These are phyloP conservation scores for Odontamblyopus lacepedii DNA, from an alignment of 2,797 vertebrate species.

Conservation along the genomic window DNA sequence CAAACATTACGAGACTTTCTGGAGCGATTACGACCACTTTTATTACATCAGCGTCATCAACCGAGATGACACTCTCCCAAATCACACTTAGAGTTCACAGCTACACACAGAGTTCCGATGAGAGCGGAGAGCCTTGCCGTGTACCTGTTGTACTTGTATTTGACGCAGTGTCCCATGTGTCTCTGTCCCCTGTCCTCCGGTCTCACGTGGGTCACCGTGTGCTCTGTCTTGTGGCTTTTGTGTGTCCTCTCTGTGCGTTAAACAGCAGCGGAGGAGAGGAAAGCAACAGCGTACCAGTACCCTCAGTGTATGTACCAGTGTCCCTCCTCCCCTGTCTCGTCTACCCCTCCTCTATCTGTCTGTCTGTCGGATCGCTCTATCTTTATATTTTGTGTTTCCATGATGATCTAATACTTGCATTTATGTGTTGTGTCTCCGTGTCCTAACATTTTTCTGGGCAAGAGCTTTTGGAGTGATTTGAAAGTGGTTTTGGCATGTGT, in stretches of 20 bases:
- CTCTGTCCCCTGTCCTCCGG: constrained; percentile 31
- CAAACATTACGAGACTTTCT: too few species aligned
- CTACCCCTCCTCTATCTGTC: constrained; percentile 2
- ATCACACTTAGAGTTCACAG: too few species aligned
- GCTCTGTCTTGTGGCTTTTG: constrained; percentile 56
- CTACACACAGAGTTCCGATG: neutral
- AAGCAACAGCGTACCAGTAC: constrained; percentile 89
- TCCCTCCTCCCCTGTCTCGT: constrained; percentile 63
- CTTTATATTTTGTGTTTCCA: constrained; percentile 4
- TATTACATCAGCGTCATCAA: too few species aligned
- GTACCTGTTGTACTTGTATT: constrained; percentile 19
- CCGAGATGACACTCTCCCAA: too few species aligned
- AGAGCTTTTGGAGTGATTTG: constrained; percentile 13
- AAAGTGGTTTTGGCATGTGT: constrained; percentile 43
- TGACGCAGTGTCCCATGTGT: constrained; percentile 32
- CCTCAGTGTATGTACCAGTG: constrained; percentile 90
- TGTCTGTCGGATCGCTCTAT: constrained; percentile 1
- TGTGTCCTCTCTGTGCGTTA: constrained; percentile 74
- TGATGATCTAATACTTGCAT: neutral
- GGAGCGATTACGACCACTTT: too few species aligned
- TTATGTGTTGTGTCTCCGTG: constrained; percentile 32
- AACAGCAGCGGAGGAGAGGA: constrained; percentile 91
- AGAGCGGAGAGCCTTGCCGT: neutral
- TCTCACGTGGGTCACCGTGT: constrained; percentile 49
- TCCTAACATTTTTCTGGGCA: constrained; percentile 22